Base-by-base conservation (phyloP, 2,888 invertebrate genomes). In the Dolichomitus sp. region DNA sequence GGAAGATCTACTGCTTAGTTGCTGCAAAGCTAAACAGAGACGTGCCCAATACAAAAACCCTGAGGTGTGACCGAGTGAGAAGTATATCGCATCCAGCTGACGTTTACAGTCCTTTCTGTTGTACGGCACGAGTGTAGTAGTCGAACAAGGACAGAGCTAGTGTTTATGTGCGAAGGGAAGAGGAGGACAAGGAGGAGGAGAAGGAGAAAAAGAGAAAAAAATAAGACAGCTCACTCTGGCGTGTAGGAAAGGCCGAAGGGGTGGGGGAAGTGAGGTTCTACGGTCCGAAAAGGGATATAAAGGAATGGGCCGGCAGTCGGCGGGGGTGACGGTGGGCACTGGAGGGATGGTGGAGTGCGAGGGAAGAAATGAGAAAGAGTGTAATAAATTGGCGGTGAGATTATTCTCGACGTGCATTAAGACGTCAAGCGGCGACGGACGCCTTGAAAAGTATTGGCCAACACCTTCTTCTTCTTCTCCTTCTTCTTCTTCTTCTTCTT, bases 361-460 rank as follows among this genome's bases (percentile, higher is more conserved):
- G 87, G 88, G 87, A 91, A 92, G 92, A 93, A 93, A 93, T 92
- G 92, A 93, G 93, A 93, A 93, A 93, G 93, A 92, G 92, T 92
- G 91, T 93, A 93, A 93, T 93, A 93, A 93, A 93, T 93, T 93
- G 93, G 93, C 91, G 92, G 92, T 92, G 91, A 93, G 93, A 93
- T 93, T 93, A 93, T 93, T 93, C 93, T 89, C 92, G 93, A 93
- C 93, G 91, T 93, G 93, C 93, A 93, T 93, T 93, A 93, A 93
- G 93, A 93, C 93, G 93, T 93, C 93, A 93, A 93, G 93, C 93
- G 89, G 93, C 92, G 93, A 90, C 91, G 92, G 89, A 91, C 91
- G 91, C 91, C 91, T 89, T 93, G 90, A 86, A 91, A 93, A 93
- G 92, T 93, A 93, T 92, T 93, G 93, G 89, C 93, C 93, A 91